A percentile compares a stretch with the other conserved stretches of the same genome.
These are phyloP conservation scores for Uropsilus gracilis DNA, from an alignment of 2,113 vertebrate genomes.

Conservation along the genomic window DNA sequence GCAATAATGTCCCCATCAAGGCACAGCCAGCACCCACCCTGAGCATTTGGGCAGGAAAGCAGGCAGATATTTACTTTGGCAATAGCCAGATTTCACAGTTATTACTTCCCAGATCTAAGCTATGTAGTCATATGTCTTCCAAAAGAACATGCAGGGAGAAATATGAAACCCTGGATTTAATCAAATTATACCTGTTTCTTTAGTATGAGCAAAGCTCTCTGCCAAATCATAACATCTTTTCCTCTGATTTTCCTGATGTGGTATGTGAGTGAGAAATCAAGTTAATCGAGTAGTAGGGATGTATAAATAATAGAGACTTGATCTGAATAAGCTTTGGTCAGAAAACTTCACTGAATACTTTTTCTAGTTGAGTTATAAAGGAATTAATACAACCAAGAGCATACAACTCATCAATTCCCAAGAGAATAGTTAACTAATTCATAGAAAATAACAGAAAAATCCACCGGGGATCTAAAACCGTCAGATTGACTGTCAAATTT, in stretches of 20 bases:
- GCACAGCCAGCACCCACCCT: background rate
- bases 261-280: conserved; percentile 14
- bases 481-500: background rate
- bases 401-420: background rate
- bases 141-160: conserved; percentile 51
- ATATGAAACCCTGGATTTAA: conserved; percentile 31
- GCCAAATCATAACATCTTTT: conserved; percentile 47
- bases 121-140: conserved; percentile 44
- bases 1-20: background rate
- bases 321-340: background rate
- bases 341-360: background rate
- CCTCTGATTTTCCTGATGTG: conserved; percentile 52
- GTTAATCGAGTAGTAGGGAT: background rate
- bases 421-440: background rate
- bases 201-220: conserved; percentile 25
- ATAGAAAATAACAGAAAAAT: background rate
- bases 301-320: background rate
- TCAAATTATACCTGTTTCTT: conserved; percentile 58
- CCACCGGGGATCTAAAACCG: conserved; percentile 11
- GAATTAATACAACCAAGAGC: conserved; percentile 15
- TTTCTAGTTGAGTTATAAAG: background rate
- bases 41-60: conserved; percentile 54
- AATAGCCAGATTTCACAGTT: conserved; percentile 58
- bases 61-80: conserved; percentile 64
- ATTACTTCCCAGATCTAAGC: conserved; percentile 60